Percentiles rank a stretch among this genome's conserved stretches.
phyloP scores from a whole-genome alignment of 2,113 vertebrate genomes.

The Neolamprologus falcicula region DNA sequence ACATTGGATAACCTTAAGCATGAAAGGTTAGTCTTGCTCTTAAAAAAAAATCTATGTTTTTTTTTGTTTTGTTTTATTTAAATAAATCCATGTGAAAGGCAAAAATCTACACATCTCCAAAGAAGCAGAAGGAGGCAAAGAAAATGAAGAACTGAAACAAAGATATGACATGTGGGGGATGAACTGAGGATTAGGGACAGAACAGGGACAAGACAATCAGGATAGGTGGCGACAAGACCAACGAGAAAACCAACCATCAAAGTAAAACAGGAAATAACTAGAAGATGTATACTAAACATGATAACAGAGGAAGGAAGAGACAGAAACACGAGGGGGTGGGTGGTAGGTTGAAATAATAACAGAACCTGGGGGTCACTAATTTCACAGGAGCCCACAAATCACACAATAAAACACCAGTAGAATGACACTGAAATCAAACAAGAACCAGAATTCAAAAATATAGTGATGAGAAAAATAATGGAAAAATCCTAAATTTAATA shows the following conservation, averaged over 20 bases:
- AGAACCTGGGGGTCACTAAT: background rate
- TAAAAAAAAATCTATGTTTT: fast-evolving
- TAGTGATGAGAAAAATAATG: background rate
- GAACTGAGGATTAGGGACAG: fast-evolving
- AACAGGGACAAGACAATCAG: background rate
- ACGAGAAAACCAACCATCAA: background rate
- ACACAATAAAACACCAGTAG: background rate
- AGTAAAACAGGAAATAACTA: fast-evolving
- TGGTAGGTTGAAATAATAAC: background rate
- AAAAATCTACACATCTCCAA: background rate
- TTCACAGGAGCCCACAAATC: background rate
- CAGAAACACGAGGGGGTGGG: background rate
- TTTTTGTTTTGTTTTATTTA: background rate
- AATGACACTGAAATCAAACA: background rate
- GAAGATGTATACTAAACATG: background rate
- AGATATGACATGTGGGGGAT: background rate
- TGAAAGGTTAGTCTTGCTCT: background rate
- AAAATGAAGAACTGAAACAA: background rate
- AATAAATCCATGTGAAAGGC: background rate
- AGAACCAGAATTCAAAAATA: background rate
- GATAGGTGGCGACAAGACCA: background rate
- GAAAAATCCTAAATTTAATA: fast-evolving
- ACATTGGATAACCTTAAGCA: background rate
- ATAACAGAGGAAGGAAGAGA: background rate
- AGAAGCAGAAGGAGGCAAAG: background rate